Base-by-base conservation (phyloP, 2,797 vertebrate genomes). In the Momotus momota region DNA sequence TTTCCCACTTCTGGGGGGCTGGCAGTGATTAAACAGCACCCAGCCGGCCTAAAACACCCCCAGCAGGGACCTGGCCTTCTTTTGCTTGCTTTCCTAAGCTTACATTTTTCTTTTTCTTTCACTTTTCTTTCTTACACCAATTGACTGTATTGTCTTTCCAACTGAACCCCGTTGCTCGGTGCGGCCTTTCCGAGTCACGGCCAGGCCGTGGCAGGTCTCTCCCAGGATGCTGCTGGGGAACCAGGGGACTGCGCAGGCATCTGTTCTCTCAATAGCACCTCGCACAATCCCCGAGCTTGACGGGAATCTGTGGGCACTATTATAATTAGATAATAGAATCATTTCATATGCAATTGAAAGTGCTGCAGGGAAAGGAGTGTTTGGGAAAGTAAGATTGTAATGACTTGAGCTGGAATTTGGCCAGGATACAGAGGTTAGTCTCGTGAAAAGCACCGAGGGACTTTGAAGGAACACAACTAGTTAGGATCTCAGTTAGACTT, bases 321-420 rank as follows among this genome's bases (percentile, higher is more conserved):
- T 84, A 43, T 93, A 95, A 96, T 95, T 96, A 95, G 94, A 95
- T 75, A 94, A 94, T 72, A 90, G 90, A 94, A 95, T 95, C 40
- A 97, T 97, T 95, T 83, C 88, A 72, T 33, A 65, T 95, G 88
- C 93, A 88, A 92, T 92, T 54, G 93, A 31, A 94, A 93, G 41
- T 71, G 94, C 96, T 95, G 91, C 93, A 84, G 95, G 96, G 94
- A 69, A 81, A 79, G 49, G 69, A 62, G 81, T 74, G 92, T 74
- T 95, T 62, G 93, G 92, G 94, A 95, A 88, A 51, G 93, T 81
- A 74, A 35, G 88, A 65, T 95, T 94, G 93, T 90, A 95, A 95
- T 97, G 93, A 95, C 94, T 86, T 2, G 95, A 96, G 95, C 94
- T 97, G 96, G 96, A 97, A 96, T 96, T 92, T 79, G 96, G 95